These are phyloP conservation scores for Eupithecia pulchellata DNA, from an alignment of 2,888 invertebrate genomes.

Conservation along the genomic window DNA sequence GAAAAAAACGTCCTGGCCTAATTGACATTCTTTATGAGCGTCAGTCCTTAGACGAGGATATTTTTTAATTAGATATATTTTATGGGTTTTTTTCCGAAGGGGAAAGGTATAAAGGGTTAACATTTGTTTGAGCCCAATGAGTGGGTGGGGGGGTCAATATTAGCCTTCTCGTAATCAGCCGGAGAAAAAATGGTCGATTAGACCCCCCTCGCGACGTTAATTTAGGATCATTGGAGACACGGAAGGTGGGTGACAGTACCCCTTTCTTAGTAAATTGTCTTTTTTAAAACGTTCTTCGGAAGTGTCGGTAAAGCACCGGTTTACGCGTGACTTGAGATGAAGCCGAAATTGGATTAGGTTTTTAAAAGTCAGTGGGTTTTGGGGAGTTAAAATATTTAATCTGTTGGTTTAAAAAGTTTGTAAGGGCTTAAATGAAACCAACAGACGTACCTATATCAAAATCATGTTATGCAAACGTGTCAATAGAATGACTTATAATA, in stretches of 20 bases:
- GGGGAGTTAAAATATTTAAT: slow-evolving; percentile 25
- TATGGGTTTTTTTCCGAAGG: slow-evolving; percentile 84
- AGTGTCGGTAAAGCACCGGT: slow-evolving; percentile 65
- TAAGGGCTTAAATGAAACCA: background rate
- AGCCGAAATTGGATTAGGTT: slow-evolving; percentile 41
- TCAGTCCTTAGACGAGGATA: slow-evolving; percentile 84
- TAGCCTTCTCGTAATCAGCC: slow-evolving; percentile 84
- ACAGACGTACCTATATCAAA: background rate
- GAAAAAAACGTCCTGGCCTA: slow-evolving; percentile 80
- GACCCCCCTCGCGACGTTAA: slow-evolving; percentile 78
- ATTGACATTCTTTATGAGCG: slow-evolving; percentile 86
- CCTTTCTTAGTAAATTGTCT: slow-evolving; percentile 61
- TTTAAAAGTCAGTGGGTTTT: slow-evolving; percentile 31
- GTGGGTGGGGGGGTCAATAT: slow-evolving; percentile 79
- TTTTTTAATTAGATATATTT: slow-evolving; percentile 87
- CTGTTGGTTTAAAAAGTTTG: background rate
- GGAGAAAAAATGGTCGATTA: slow-evolving; percentile 84
- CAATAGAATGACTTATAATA: no score
- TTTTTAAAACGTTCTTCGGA: slow-evolving; percentile 65
- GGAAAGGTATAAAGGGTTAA: slow-evolving; percentile 83
- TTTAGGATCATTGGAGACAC: slow-evolving; percentile 79
- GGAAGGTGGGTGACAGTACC: slow-evolving; percentile 51
- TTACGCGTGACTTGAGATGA: slow-evolving; percentile 51
- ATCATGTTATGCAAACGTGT: background rate
- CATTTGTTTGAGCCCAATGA: slow-evolving; percentile 80